phyloP scores from a whole-genome alignment of 2,797 vertebrate species.

The Knipowitschia caucasica region DNA sequence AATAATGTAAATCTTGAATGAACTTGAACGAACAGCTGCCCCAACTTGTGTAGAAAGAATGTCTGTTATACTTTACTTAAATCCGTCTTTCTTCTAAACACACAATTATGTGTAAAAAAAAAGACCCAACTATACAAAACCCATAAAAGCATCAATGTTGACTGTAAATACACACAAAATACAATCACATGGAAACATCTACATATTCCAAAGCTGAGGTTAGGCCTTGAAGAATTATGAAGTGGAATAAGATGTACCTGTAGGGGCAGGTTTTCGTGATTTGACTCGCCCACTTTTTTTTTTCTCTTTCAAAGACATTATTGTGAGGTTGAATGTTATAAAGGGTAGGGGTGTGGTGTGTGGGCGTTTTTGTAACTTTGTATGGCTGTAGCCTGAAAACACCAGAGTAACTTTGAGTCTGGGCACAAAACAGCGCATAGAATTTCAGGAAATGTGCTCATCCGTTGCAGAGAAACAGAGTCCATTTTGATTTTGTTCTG shows the following conservation, averaged over 20 bases:
- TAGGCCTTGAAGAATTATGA: constrained; percentile 38
- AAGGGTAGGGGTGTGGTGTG: constrained; percentile 51
- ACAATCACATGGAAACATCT: no score
- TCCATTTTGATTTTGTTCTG: background rate
- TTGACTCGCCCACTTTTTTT: constrained; percentile 35
- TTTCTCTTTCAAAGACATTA: constrained; percentile 27
- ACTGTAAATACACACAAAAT: constrained; percentile 22
- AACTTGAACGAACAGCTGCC: no score
- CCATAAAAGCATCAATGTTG: constrained; percentile 7
- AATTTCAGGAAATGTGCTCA: constrained; percentile 7
- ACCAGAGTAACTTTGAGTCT: constrained; percentile 12
- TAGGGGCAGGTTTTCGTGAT: constrained; percentile 53
- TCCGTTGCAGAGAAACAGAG: background rate
- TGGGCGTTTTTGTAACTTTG: constrained; percentile 40
- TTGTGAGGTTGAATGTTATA: constrained; percentile 44
- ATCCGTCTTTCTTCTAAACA: background rate
- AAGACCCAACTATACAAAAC: constrained; percentile 5
- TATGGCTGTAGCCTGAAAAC: constrained; percentile 33
- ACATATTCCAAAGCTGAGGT: constrained; percentile 18
- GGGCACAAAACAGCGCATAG: constrained; percentile 14
- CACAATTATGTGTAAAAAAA: background rate
- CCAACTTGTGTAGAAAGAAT: background rate
- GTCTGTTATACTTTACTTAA: background rate
- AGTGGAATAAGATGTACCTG: constrained; percentile 47
- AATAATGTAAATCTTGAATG: no score